Evolutionary conservation across 2,888 invertebrate species (phyloP).

Genomic region (Chaitophorus viminalis): DNA sequence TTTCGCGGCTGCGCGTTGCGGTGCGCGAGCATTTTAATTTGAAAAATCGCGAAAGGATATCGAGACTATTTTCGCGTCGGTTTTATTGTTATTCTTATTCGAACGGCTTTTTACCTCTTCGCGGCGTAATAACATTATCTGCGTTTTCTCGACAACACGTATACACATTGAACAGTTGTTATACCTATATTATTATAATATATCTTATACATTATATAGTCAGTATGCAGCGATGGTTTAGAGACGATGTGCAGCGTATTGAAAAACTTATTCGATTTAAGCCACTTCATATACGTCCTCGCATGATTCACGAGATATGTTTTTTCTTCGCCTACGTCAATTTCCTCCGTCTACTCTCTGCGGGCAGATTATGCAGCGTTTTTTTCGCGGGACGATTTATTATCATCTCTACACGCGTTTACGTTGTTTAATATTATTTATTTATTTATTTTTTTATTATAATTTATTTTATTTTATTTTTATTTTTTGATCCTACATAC

Average conservation of each 20-base stretch:
- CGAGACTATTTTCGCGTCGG: not conserved
- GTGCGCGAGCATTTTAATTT: not conserved
- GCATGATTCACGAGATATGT: not conserved
- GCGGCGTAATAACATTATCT: not conserved
- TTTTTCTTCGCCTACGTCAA: not conserved
- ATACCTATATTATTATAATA: no score
- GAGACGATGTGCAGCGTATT: not conserved
- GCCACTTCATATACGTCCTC: not conserved
- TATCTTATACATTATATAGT: not conserved
- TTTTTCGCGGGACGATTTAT: no score
- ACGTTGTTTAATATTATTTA: no score
- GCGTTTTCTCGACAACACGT: not conserved
- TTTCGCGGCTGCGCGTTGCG: not conserved
- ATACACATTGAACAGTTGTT: no score
- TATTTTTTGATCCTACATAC: not conserved
- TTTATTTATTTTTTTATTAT: no score
- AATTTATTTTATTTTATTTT: not conserved
- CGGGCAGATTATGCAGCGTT: no score
- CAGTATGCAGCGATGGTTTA: no score
- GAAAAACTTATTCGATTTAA: slow-evolving; percentile 1
- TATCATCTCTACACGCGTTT: not conserved
- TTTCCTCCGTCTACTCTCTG: not conserved
- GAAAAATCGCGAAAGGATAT: not conserved
- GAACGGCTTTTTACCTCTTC: not conserved
- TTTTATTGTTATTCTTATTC: not conserved